Conservation (phyloP, 35 echinoderm and acorn worm genomes). For the Acanthaster planci region DNA sequence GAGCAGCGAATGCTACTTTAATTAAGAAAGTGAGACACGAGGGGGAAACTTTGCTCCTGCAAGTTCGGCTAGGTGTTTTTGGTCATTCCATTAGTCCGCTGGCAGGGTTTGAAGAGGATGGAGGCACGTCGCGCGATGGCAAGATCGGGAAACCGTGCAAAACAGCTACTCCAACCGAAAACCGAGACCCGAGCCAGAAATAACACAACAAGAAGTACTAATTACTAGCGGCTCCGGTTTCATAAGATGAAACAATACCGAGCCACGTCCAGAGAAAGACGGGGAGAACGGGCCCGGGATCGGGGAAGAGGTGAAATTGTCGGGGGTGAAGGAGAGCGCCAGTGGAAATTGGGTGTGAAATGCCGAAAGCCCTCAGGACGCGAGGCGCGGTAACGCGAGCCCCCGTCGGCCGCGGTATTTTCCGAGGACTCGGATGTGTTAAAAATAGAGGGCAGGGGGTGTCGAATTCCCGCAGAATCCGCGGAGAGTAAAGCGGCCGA, state of each 20-base stretch:
- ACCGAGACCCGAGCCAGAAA: not conserved
- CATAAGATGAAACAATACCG: conserved; percentile 15
- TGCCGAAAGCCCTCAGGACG: conserved; percentile 10
- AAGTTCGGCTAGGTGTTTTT: too few species aligned
- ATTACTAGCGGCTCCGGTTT: conserved; percentile 9
- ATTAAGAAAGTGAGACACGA: too few species aligned
- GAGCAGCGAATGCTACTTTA: too few species aligned
- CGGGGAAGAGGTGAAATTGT: not conserved
- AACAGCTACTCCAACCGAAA: too few species aligned
- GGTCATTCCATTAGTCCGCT: too few species aligned
- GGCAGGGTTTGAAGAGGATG: too few species aligned
- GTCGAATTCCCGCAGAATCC: not conserved
- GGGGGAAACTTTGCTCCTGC: too few species aligned
- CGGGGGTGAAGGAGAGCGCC: not conserved
- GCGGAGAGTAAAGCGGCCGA: not conserved
- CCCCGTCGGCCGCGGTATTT: not conserved
- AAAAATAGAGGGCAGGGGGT: not conserved
- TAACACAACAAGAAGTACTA: conserved; percentile 20
- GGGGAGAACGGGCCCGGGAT: not conserved
- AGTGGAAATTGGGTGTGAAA: conserved; percentile 31
- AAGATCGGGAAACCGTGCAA: too few species aligned
- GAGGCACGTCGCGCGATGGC: too few species aligned
- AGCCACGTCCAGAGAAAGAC: not conserved
- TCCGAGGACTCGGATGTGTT: conserved; percentile 17
- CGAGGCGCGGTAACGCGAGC: not conserved